phyloP scores from a whole-genome alignment of 2,888 invertebrate species.

The Scrobipalpa costella region DNA sequence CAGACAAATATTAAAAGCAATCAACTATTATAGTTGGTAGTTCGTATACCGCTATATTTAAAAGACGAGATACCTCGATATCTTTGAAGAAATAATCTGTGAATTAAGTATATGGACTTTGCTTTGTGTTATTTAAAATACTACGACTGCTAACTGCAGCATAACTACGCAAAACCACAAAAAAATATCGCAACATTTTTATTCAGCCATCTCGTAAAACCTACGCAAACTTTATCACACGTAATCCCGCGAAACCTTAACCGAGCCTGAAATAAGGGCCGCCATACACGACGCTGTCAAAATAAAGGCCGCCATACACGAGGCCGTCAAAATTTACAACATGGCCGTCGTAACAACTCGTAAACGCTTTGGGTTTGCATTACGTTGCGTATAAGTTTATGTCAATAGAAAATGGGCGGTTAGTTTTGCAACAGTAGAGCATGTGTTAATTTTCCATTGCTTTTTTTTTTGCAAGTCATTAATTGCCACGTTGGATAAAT shows the following conservation, averaged over 20 bases:
- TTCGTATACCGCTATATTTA: no score
- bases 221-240: slow-evolving; percentile 9
- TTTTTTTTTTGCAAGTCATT: neutral
- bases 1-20: neutral
- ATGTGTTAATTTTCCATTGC: neutral
- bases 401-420: neutral
- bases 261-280: neutral
- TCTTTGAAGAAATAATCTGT: no score
- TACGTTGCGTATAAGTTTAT: slow-evolving; percentile 19
- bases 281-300: neutral
- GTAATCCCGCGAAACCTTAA: neutral
- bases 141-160: no score
- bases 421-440: neutral
- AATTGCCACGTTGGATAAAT: no score
- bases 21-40: no score
- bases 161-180: no score
- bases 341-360: slow-evolving; percentile 8
- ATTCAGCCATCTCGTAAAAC: neutral
- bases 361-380: slow-evolving; percentile 10
- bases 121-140: no score
- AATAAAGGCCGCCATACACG: slow-evolving; percentile 3
- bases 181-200: neutral
- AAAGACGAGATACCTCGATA: no score
- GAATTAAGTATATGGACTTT: no score
- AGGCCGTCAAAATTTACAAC: slow-evolving; percentile 13